Evolutionary conservation across 2,113 vertebrate genomes (phyloP).

Genomic region (Gopherus flavomarginatus): DNA sequence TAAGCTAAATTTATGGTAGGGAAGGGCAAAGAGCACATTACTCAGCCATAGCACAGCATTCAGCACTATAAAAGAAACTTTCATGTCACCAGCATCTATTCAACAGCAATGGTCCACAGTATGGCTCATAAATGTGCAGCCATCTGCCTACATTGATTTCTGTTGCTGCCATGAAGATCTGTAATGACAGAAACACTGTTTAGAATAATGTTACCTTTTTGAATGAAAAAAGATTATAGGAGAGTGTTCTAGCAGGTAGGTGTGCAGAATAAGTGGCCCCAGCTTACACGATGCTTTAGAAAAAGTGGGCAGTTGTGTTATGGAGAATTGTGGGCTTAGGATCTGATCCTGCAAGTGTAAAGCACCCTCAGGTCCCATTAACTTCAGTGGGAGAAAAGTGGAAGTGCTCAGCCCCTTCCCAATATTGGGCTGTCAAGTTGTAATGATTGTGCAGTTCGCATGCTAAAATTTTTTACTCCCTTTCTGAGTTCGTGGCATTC

Average conservation of each 20-base stretch:
- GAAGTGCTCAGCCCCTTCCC: background rate
- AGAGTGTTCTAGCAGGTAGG: background rate
- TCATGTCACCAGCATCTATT: background rate
- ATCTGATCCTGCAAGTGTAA: background rate
- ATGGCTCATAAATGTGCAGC: background rate
- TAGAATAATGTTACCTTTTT: background rate
- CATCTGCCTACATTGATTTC: background rate
- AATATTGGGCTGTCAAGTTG: background rate
- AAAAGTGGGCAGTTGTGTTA: background rate
- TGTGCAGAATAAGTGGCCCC: background rate
- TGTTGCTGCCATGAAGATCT: background rate
- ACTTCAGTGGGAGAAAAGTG: background rate
- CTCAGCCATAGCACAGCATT: background rate
- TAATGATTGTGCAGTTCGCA: background rate
- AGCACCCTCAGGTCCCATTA: background rate
- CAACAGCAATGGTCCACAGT: background rate
- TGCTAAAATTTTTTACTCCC: background rate
- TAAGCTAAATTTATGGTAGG: background rate
- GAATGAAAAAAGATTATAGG: background rate
- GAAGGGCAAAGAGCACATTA: background rate
- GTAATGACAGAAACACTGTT: background rate
- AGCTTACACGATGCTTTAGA: background rate
- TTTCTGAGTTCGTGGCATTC: background rate
- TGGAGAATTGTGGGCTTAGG: background rate
- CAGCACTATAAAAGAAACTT: background rate